phyloP scores from a whole-genome alignment of 2,888 invertebrate genomes.

The Nymphalis c-album region DNA sequence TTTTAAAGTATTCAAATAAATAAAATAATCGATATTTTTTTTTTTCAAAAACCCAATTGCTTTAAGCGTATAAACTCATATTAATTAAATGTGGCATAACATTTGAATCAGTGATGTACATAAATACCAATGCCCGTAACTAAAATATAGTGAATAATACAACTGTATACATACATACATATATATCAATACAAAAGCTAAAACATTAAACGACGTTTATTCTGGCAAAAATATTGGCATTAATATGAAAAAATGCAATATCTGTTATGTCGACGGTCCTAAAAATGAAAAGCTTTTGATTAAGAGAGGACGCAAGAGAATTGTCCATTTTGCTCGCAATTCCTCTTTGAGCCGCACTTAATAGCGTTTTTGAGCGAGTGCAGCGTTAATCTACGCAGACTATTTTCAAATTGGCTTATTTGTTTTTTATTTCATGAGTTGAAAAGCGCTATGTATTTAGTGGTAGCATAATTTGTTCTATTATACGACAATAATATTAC shows the following conservation, averaged over 20 bases:
- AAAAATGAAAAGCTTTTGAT: constrained; percentile 18
- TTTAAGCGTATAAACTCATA: no score
- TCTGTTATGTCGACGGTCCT: constrained; percentile 3
- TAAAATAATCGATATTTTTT: no score
- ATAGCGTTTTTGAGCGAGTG: constrained; percentile 54
- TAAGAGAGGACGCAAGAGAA: constrained; percentile 14
- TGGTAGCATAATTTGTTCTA: not conserved
- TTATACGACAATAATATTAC: not conserved
- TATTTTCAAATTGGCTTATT: constrained; percentile 72
- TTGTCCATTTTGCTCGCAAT: constrained; percentile 16
- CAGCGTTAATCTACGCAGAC: constrained; percentile 72
- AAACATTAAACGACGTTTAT: no score
- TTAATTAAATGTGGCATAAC: no score
- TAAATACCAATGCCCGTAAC: no score
- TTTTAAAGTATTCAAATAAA: no score
- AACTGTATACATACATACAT: no score
- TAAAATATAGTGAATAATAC: no score
- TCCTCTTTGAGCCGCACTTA: constrained; percentile 45
- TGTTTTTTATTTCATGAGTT: constrained; percentile 39
- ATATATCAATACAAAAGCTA: no score
- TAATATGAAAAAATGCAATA: not conserved
- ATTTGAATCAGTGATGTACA: no score
- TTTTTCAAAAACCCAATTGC: no score
- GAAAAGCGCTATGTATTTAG: not conserved
- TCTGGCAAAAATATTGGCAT: not conserved